Base-by-base conservation (phyloP, 2,888 invertebrate species). In the Campaea margaritaria region DNA sequence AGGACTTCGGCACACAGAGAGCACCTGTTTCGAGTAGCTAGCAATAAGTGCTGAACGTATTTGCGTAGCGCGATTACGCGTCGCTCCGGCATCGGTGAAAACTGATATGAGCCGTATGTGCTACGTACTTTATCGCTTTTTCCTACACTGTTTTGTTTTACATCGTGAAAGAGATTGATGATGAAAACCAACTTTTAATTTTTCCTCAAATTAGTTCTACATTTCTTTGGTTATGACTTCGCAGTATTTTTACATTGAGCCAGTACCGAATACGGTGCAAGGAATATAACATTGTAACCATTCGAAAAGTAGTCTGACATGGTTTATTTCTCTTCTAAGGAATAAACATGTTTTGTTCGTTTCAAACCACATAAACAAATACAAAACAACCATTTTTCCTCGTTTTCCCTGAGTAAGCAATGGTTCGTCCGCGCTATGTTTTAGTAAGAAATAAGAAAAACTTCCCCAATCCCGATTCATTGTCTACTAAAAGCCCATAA, bases 31-130 rank as follows among this genome's bases (percentile, higher is more conserved):
- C 83, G 79, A 89, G 88, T 81, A 83, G 82, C 72, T 75, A 82
- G 79, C 84, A 82, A 83, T 86, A 86, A 90, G 91, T 85, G 91
- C 89, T 85, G 82, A 86, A 83, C 84, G 86, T 91, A 91, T 91
- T 91, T 91, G 85, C 90, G 76, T 76, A 80, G 81, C 79, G 77
- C 88, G 88, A 90, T 90, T 88, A 89, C 85, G 84, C 82, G 79
- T 75, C 70, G 73, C 68, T 76, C 74, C 73, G 36, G 50, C 46
- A 72, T 76, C 73, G 71, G 74, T 74, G 74, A 70, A 78, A 69
- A 79, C 75, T 75, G 75, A 75, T 75, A 74, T 67, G 61, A 68
- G 47, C 68, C 43, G 62, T 64, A 59, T 59, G 58, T 62, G 62
- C 58, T 56, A 51, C 62, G 58, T 62, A 66, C 62, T 50, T 55